phyloP scores from a whole-genome alignment of 2,888 invertebrate genomes.

The Hofmannophila pseudospretella region DNA sequence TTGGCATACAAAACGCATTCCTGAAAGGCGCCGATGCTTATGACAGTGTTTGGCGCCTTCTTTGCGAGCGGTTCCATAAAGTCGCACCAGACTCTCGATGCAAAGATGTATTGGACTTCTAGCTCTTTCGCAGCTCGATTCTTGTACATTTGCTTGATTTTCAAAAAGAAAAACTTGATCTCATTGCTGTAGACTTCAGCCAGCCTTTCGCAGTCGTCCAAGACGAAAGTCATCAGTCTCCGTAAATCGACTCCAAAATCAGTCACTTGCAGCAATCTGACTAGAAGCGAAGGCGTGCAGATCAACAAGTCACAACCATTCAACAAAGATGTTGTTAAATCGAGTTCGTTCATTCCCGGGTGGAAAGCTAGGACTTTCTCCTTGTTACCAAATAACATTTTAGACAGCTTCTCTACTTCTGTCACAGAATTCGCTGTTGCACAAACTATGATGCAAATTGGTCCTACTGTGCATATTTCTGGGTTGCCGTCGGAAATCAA shows the following conservation, averaged over 20 bases:
- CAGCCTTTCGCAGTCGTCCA: constrained; percentile 84
- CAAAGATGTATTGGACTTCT: constrained; percentile 77
- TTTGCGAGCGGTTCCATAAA: constrained; percentile 75
- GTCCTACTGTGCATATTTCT: constrained; percentile 68
- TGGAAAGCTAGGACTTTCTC: constrained; percentile 56
- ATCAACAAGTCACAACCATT: constrained; percentile 85
- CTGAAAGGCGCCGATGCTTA: constrained; percentile 84
- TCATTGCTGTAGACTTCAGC: constrained; percentile 71
- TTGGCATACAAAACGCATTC: constrained; percentile 86
- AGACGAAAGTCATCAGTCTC: constrained; percentile 80
- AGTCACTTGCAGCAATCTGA: constrained; percentile 53
- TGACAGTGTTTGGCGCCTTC: constrained; percentile 76
- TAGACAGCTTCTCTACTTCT: constrained; percentile 55
- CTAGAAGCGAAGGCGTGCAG: constrained; percentile 80
- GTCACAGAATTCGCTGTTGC: constrained; percentile 78
- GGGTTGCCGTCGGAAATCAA: constrained; percentile 65
- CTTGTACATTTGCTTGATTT: constrained; percentile 62
- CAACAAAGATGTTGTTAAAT: constrained; percentile 63
- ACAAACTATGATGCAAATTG: constrained; percentile 82
- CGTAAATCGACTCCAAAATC: constrained; percentile 75
- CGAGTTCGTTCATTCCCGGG: constrained; percentile 52
- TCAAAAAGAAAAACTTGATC: constrained; percentile 54
- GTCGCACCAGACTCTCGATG: constrained; percentile 81
- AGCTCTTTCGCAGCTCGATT: constrained; percentile 53
- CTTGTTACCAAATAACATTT: constrained; percentile 49